Evolutionary conservation across 2,113 vertebrate species (phyloP).

Genomic region (Mastomys natalensis): DNA sequence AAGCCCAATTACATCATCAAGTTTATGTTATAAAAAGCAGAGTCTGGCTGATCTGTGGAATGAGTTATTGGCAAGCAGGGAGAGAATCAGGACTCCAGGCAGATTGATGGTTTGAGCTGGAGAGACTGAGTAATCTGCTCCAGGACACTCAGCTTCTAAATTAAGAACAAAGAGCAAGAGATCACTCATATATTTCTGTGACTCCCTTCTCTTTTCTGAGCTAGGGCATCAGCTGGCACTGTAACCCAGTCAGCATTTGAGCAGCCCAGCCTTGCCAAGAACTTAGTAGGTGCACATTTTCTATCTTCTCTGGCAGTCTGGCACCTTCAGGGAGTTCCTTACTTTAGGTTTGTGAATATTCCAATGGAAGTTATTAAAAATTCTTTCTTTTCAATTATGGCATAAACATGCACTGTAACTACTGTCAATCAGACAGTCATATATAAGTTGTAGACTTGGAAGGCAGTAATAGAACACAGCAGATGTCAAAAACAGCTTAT

Average conservation of each 20-base stretch:
- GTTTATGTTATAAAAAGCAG: slow-evolving; percentile 29
- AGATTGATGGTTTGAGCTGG: neutral
- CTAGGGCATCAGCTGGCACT: neutral
- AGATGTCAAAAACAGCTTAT: neutral
- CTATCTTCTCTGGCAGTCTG: neutral
- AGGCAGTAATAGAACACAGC: neutral
- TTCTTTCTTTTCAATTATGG: slow-evolving; percentile 35
- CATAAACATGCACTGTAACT: neutral
- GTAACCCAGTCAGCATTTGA: neutral
- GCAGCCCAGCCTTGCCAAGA: neutral
- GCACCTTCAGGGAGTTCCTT: neutral
- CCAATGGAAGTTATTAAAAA: neutral
- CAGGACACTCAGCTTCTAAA: neutral
- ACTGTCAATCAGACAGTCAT: neutral
- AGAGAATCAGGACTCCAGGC: neutral
- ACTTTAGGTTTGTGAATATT: neutral
- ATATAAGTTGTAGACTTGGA: neutral
- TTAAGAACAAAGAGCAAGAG: neutral
- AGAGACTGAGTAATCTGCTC: slow-evolving; percentile 12
- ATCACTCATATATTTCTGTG: neutral
- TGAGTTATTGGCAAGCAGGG: neutral
- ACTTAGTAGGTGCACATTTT: neutral
- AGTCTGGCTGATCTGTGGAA: neutral
- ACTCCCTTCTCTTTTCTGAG: neutral
- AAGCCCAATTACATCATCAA: neutral